phyloP scores from a whole-genome alignment of 2,797 vertebrate genomes.

The Tragopan temminckii region DNA sequence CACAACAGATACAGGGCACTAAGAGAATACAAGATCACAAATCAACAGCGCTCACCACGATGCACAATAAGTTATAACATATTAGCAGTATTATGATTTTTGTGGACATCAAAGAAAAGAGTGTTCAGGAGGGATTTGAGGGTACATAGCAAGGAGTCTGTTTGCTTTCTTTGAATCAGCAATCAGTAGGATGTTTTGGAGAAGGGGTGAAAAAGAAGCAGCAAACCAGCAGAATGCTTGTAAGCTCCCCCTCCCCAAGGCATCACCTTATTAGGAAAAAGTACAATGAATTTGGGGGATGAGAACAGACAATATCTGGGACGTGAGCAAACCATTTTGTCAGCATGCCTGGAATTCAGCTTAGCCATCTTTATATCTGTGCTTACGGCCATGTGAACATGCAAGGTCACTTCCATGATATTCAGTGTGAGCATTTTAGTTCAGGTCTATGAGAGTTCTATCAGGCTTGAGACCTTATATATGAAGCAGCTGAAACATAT shows the following conservation, averaged over 20 bases:
- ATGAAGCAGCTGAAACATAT: neutral
- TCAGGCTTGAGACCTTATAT: neutral
- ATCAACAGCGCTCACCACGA: neutral
- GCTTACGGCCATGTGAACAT: conserved; percentile 17
- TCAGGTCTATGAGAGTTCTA: neutral
- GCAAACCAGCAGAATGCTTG: neutral
- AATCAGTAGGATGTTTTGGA: neutral
- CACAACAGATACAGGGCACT: neutral
- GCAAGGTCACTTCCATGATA: neutral
- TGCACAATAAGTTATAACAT: neutral
- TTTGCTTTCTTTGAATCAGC: neutral
- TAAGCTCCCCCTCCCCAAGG: neutral
- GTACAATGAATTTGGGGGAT: neutral
- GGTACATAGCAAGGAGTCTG: neutral
- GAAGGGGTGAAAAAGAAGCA: neutral
- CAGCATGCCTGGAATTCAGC: conserved; percentile 17
- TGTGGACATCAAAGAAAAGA: neutral
- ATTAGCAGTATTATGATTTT: neutral
- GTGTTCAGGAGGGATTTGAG: neutral
- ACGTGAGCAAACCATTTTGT: conserved; percentile 32
- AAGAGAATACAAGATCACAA: neutral
- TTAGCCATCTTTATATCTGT: neutral
- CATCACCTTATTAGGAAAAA: conserved; percentile 26
- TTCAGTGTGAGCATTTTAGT: neutral
- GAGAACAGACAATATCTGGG: neutral